Percentiles rank a stretch among this genome's conserved stretches.
phyloP scores from a whole-genome alignment of 2,888 invertebrate species.

The Leptinotarsa peninsularis region DNA sequence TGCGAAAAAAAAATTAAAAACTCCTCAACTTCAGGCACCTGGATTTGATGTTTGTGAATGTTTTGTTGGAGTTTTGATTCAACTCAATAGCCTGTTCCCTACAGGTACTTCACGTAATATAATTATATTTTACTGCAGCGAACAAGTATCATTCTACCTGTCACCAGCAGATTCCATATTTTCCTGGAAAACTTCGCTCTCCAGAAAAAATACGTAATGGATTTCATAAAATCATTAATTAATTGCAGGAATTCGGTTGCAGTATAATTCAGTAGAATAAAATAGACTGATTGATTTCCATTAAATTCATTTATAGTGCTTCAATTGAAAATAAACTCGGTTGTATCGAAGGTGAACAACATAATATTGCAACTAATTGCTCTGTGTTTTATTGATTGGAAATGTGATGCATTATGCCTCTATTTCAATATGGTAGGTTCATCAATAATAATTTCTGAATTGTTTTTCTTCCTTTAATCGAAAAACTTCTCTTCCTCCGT shows the following conservation, averaged over 20 bases:
- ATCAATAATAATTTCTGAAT: too few relatives aligned
- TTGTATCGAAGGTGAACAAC: too few relatives aligned
- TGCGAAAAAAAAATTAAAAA: not conserved
- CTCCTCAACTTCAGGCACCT: not conserved
- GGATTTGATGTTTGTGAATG: constrained; percentile 8
- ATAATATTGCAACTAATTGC: too few relatives aligned
- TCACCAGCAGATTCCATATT: constrained; percentile 17
- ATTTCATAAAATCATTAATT: constrained; percentile 15
- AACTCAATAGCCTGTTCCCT: constrained; percentile 2
- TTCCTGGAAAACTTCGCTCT: not conserved
- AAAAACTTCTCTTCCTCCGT: too few relatives aligned
- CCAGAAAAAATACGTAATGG: not conserved
- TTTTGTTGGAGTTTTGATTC: constrained; percentile 4
- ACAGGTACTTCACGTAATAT: constrained; percentile 20
- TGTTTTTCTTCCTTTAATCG: too few relatives aligned
- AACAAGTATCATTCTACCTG: constrained; percentile 24
- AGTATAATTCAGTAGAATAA: not conserved
- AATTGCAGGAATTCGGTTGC: not conserved
- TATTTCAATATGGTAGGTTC: too few relatives aligned
- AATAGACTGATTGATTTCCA: constrained; percentile 1
- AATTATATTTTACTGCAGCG: constrained; percentile 18
- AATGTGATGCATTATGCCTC: too few relatives aligned
- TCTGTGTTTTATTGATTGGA: too few relatives aligned
- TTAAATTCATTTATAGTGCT: not conserved
- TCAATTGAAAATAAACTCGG: too few relatives aligned